phyloP scores from a whole-genome alignment of 2,888 invertebrate genomes.

The Caenorhabditis zanzibari region DNA sequence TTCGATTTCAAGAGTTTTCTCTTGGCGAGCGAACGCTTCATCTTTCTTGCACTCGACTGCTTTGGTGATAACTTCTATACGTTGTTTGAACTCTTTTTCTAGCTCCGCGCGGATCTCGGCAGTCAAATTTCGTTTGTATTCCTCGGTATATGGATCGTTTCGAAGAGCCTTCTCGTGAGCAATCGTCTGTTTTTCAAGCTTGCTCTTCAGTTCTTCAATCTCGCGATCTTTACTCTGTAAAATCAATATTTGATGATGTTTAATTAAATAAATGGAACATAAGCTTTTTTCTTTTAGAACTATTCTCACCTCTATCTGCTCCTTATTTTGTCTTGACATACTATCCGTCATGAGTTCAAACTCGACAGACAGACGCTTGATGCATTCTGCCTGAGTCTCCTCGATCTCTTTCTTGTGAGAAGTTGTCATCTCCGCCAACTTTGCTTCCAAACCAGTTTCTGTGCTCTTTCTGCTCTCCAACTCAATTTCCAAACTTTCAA shows the following conservation, averaged over 20 bases:
- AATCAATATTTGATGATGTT: background rate
- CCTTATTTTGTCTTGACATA: conserved; percentile 42
- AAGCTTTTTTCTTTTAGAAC: background rate
- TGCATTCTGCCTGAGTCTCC: conserved; percentile 62
- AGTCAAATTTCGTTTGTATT: conserved; percentile 58
- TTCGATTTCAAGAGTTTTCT: conserved; percentile 77
- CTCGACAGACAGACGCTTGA: conserved; percentile 72
- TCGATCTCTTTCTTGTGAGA: conserved; percentile 48
- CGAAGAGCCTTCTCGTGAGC: conserved; percentile 59
- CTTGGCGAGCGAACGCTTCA: conserved; percentile 71
- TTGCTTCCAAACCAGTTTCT: conserved; percentile 11
- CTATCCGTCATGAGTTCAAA: conserved; percentile 72
- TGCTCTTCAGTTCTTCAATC: conserved; percentile 63
- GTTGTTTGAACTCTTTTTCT: conserved; percentile 75
- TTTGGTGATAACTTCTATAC: conserved; percentile 76
- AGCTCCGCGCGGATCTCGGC: conserved; percentile 67
- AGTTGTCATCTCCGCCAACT: conserved; percentile 13
- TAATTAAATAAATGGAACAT: background rate
- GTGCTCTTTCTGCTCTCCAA: conserved; percentile 28
- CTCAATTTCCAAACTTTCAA: conserved; percentile 39
- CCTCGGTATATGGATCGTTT: conserved; percentile 67
- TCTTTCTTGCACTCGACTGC: conserved; percentile 79
- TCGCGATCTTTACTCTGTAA: conserved; percentile 69
- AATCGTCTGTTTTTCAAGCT: conserved; percentile 66
- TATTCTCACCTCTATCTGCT: conserved; percentile 54